Base-by-base conservation (phyloP, 2,797 vertebrate species). In the Chanos chanos region DNA sequence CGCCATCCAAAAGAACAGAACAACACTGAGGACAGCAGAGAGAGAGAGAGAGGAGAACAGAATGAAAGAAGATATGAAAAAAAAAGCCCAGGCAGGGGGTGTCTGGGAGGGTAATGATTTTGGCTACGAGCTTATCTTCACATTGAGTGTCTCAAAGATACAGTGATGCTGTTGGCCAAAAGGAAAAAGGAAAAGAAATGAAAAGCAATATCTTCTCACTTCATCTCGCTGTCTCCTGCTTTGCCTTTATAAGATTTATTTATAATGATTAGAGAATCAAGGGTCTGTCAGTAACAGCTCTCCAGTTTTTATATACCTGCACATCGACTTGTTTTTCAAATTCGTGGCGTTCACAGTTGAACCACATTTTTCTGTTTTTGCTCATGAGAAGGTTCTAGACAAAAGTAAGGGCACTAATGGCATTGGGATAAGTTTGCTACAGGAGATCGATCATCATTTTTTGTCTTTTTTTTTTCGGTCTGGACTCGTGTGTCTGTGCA, bases 71-170 rank as follows among this genome's bases (percentile, higher is more conserved):
- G 7, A 50, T 41, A 39, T 39, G 15, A 76, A 71, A 53, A 77
- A 77, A 76, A 75, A 77, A 74, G 68, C n/a, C n/a, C n/a, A n/a
- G n/a, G n/a, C n/a, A 62, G 61, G 25, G 16, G 44, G 62, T 63
- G 56, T 64, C 54, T 45, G 68, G 72, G 71, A 75, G 66, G 61
- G 60, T 81, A 84, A 84, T 79, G 71, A 81, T 49, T 80, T 83
- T 81, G 76, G 73, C 77, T 61, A 41, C 64, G 59, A 68, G 77
- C 76, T 12, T 27, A 39, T 43, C 54, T n/a, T 60, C 36, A 51
- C 22, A 51, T 66, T 64, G 68, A 15, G n/a, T 34, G 47, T 53
- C 34, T 24, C 6, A 2, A 19, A 50, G 45, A 21, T 27, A 50
- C 43, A 1, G 16, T 18, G 24, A 22, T 13, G 40, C 25, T 24